Base-by-base conservation (phyloP, 2,113 vertebrate species). In the Tetraodon nigroviridis region DNA sequence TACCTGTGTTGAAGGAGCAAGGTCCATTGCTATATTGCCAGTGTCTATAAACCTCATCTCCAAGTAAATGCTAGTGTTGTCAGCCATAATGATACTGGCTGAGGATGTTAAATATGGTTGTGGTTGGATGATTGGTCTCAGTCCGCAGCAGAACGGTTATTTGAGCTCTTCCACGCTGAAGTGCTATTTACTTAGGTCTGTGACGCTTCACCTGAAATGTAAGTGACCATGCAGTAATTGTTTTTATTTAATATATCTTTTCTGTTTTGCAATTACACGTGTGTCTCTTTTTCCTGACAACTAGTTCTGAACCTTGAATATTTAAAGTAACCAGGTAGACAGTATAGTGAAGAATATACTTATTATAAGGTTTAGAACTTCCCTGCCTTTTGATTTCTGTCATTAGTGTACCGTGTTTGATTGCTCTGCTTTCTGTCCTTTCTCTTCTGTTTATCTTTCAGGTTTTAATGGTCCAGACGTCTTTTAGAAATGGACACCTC, bases 231-330 rank as follows among this genome's bases (percentile, higher is more conserved):
- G 32, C 11, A 12, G 32, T 46, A 46, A 58, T 48, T 76, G 5
- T 75, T 58, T 50, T 27, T 2, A 21, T 59, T 61, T 86, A 74
- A 86, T 69, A 64, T 27, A 37, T 17, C 7, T 48, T 56, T 18
- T 3, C 15, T 12, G 22, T 58, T 58, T 19, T 50, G 22, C 63
- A 50, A 66, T 68, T 50, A 51, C 48, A 73, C 44, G 16, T 44
- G 7, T 15, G 48, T 7, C 27, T 29, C 19, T 20, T 22, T 51
- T 47, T 59, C 40, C 27, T 64, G 52, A 55, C 52, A 22, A 40
- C 58, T 68, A 24, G 44, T 67, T 29, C 48, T 70, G 51, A 61
- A 20, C 6, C 7, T 17, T 46, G 2, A 6, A 46, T 46, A 46
- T 46, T 47, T 47, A 18, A 47, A 47, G n/a, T 18, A 49, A 17